Evolutionary conservation across 2,888 invertebrate species (phyloP).

Genomic region (Parnassius orleans): DNA sequence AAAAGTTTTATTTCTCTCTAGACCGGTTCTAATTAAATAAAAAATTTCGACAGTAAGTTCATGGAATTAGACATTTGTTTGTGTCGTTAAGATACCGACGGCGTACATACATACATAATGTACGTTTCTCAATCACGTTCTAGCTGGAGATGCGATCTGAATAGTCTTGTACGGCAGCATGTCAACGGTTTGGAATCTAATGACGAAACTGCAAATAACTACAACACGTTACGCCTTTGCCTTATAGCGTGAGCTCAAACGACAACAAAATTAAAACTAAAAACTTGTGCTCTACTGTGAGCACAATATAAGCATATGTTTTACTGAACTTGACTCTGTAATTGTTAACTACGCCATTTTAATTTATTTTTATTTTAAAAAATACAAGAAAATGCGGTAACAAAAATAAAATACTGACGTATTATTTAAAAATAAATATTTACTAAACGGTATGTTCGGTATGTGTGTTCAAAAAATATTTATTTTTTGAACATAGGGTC

Average conservation of each 20-base stretch:
- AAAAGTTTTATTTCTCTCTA: constrained; percentile 1
- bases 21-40: constrained; percentile 27
- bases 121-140: constrained; percentile 17
- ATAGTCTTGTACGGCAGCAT: constrained; percentile 8
- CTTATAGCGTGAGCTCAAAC: no score
- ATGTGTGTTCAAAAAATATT: no score
- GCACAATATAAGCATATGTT: no score
- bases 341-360: no score
- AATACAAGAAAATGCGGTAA: no score
- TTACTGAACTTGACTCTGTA: no score
- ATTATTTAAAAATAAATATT: no score
- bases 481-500: no score
- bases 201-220: background rate
- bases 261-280: background rate
- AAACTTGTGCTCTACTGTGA: no score
- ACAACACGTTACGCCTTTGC: background rate
- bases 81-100: constrained; percentile 2
- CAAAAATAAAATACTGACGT: no score
- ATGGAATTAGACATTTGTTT: constrained; percentile 9
- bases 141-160: constrained; percentile 19
- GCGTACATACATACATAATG: background rate
- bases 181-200: constrained; percentile 12
- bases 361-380: no score
- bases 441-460: no score
- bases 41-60: constrained; percentile 23